Base-by-base conservation (phyloP, 2,113 vertebrate genomes). In the Anthoscopus minutus region DNA sequence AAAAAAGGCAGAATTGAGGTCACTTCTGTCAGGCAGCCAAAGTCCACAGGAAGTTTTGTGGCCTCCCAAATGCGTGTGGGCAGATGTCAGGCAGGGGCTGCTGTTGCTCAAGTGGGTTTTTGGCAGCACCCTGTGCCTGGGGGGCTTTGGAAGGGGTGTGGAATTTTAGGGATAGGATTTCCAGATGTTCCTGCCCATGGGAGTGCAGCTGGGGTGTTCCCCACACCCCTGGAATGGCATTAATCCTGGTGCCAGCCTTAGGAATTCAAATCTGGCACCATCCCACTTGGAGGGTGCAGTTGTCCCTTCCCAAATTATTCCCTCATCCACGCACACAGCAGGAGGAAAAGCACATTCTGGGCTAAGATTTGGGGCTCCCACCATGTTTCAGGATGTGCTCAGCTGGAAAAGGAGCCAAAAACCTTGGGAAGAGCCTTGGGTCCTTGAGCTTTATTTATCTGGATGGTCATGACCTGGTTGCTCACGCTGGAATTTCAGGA, bases 11-110 rank as follows among this genome's bases (percentile, higher is more conserved):
- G 83, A 7, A 21, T 30, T 95, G 81, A 92, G 84, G 86, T 91
- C 86, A 72, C 70, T 79, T 1, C 27, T 97, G 95, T 89, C 95
- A 69, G 69, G 70, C 86, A 51, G 96, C 92, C 96, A 95, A 74
- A 0, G 50, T 24, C 83, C 95, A 96, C 96, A 97, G 95, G 96
- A 97, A 96, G 92, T 84, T 93, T 93, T 57, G 88, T 91, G 92
- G 94, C 86, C 90, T 90, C 72, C 56, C 2, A 86, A 54, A 62
- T 9, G 72, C 1, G 48, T 78, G 96, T 96, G 92, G 96, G 96
- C 96, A 94, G 95, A 91, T 74, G 91, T 62, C 92, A 93, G 93
- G 44, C 91, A 54, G 6, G 82, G 91, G 86, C 94, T 92, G 88
- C 66, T 77, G 12, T 67, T 78, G 91, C 91, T 93, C 92, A 92